phyloP scores from a whole-genome alignment of 2,888 invertebrate species.

The Eristalis arbustorum region DNA sequence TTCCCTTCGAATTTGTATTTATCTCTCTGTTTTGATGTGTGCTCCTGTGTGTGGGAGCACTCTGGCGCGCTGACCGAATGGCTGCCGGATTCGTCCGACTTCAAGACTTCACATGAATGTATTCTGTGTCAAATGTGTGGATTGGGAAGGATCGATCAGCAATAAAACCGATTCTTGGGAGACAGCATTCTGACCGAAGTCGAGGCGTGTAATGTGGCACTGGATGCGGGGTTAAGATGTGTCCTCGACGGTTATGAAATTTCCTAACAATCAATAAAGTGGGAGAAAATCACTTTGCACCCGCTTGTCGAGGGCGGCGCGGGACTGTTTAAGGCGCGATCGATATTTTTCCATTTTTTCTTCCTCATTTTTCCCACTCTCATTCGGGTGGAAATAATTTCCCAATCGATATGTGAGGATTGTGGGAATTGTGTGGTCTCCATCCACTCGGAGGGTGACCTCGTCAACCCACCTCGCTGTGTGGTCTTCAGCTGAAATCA shows the following conservation, averaged over 20 bases:
- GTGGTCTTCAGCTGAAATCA: not conserved
- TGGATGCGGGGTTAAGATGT: not conserved
- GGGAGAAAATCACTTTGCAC: not conserved
- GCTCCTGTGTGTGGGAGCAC: not conserved
- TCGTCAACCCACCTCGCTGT: not conserved
- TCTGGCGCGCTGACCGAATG: not conserved
- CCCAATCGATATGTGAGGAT: conserved; percentile 12
- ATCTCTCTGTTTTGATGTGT: not conserved
- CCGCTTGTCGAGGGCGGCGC: not conserved
- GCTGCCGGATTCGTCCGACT: conserved; percentile 8
- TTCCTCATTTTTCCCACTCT: not conserved
- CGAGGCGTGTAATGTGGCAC: not conserved
- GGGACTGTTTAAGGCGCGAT: not conserved
- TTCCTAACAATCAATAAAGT: conserved; percentile 21
- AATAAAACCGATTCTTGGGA: conserved; percentile 3
- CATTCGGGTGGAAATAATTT: conserved; percentile 9
- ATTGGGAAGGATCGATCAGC: not conserved
- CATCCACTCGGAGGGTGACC: not conserved
- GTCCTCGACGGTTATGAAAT: not conserved
- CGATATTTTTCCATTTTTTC: conserved; percentile 19
- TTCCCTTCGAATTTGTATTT: not conserved
- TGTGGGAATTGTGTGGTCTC: not conserved
- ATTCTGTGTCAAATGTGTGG: conserved; percentile 9
- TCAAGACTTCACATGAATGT: conserved; percentile 8
- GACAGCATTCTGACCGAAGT: not conserved